Conservation (phyloP, 37 sponge, comb jelly and placozoan genomes). For the Spongia lamella region DNA sequence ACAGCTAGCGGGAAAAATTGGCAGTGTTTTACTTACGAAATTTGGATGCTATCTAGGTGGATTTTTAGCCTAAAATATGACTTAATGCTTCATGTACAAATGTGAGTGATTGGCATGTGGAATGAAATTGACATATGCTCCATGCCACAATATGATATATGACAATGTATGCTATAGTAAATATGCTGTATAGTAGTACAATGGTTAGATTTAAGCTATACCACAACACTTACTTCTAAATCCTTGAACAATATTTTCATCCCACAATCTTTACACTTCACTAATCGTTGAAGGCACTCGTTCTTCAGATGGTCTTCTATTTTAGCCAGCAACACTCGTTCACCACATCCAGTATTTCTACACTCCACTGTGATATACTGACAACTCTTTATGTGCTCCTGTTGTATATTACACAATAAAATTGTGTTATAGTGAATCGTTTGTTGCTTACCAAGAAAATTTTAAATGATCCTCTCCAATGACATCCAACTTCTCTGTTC, state of each 20-base stretch:
- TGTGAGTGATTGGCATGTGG: no score
- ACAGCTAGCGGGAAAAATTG: no score
- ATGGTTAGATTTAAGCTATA: background rate
- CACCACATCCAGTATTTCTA: conserved; percentile 39
- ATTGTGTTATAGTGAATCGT: no score
- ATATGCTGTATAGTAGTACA: no score
- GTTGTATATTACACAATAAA: no score
- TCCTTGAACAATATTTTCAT: background rate
- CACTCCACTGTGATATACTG: conserved; percentile 46
- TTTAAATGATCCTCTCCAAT: conserved; percentile 54
- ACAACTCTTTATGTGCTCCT: conserved; percentile 6
- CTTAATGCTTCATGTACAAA: no score
- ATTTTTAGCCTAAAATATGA: no score
- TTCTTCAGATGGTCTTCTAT: conserved; percentile 29
- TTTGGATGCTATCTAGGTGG: no score
- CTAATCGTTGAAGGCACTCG: conserved; percentile 31
- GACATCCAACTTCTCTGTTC: conserved; percentile 46
- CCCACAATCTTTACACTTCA: conserved; percentile 51
- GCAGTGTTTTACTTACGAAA: no score
- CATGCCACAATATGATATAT: no score
- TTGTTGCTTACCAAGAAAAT: background rate
- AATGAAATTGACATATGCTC: no score
- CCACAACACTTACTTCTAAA: conserved; percentile 22
- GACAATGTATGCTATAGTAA: no score
- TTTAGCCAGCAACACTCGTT: background rate